Base-by-base conservation (phyloP, 2,797 vertebrate species). In the Emys orbicularis region DNA sequence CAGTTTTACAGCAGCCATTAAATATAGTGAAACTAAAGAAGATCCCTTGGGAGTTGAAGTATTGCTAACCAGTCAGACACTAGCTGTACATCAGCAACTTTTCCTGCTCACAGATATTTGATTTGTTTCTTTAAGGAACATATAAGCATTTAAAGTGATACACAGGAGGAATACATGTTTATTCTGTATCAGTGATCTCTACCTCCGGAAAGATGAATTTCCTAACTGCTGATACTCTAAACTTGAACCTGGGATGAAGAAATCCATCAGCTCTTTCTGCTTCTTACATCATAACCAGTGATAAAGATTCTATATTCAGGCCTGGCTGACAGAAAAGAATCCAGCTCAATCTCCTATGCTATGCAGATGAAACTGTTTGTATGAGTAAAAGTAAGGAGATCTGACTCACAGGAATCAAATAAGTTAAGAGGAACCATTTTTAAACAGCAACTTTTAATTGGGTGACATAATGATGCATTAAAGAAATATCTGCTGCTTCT, bases 31-130 rank as follows among this genome's bases (percentile, higher is more conserved):
- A 74, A 84, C 37, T 83, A 94, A 41, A 76, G 68, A 90, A 84
- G 27, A 21, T 88, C 76, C n/a, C 44, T 0, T 61, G 54, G 88
- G 74, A 79, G 47, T 34, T 87, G 31, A 44, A 54, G 37, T 2
- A 2, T 87, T 89, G 23, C 27, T 89, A 6, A 8, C 3, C 31
- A 72, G 27, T 61, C 56, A 89, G 34, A 88, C 89, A 44, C 15
- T 86, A 44, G 13, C 72, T 93, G 56, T 84, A 87, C 56, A 4
- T 77, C 87, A 92, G 86, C 49, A 95, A 8, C 9, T 91, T 94
- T 31, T 86, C 23, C 81, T 90, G 3, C 37, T 91, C 31, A 37
- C 4, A 15, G 41, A 5, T 83, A 52, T 83, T 94, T 85, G 37
- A 84, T 95, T 84, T 87, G 12, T 93, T 29, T 87, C 61, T 91